phyloP scores from a whole-genome alignment of 2,797 vertebrate genomes.

The Rhynchotus rufescens region DNA sequence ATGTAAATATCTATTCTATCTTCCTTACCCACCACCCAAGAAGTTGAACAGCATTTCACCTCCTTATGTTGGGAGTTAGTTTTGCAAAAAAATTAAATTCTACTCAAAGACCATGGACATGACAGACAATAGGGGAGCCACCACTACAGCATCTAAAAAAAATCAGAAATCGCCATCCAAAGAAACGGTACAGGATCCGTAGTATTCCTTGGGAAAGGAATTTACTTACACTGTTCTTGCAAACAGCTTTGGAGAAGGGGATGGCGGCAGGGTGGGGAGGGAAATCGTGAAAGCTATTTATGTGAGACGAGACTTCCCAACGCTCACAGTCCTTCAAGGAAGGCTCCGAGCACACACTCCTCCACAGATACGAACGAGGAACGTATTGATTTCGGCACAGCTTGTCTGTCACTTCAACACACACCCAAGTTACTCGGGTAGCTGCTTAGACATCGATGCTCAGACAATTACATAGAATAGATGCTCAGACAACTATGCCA shows the following conservation, averaged over 20 bases:
- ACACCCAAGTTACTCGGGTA: neutral
- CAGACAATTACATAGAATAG: neutral
- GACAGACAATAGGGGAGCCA: constrained; percentile 72
- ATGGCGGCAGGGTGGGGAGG: neutral
- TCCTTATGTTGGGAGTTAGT: neutral
- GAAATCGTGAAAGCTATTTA: constrained; percentile 59
- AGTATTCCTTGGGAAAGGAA: constrained; percentile 51
- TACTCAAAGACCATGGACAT: constrained; percentile 68
- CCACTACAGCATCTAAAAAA: constrained; percentile 69
- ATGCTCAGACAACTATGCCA: neutral
- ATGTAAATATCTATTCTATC: neutral
- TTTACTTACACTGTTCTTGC: constrained; percentile 65
- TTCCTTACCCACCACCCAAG: neutral
- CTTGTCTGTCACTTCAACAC: neutral
- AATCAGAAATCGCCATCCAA: constrained; percentile 78
- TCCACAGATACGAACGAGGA: neutral
- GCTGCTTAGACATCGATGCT: neutral
- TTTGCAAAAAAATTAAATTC: constrained; percentile 46
- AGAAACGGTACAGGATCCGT: constrained; percentile 73
- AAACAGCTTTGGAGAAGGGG: constrained; percentile 1
- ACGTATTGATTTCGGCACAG: neutral
- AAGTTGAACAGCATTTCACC: neutral
- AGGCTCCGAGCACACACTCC: neutral
- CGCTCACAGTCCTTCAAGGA: neutral
- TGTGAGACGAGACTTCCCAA: constrained; percentile 49